A percentile compares a stretch with the other conserved stretches of the same genome.
These are phyloP conservation scores for Brachycybe producta DNA, from an alignment of 2,888 invertebrate genomes.

Conservation along the genomic window DNA sequence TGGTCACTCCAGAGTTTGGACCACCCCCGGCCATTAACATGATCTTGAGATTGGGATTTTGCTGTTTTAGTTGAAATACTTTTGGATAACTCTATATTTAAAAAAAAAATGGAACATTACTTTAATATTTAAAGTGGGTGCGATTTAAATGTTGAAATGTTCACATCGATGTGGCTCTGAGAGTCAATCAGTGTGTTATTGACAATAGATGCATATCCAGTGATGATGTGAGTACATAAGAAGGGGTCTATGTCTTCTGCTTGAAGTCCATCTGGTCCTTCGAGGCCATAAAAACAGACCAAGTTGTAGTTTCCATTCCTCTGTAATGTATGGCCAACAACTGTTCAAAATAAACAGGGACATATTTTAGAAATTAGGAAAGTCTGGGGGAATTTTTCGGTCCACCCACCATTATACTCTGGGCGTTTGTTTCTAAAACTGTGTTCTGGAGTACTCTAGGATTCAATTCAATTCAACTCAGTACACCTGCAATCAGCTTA, in stretches of 20 bases:
- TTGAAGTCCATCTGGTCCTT: conserved; percentile 30
- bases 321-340: conserved; percentile 6
- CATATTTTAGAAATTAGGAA: too few species aligned
- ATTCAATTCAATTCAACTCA: too few species aligned
- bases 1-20: conserved; percentile 52
- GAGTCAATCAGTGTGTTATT: conserved; percentile 46
- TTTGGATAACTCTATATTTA: conserved; percentile 35
- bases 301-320: too few species aligned
- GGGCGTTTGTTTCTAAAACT: too few species aligned
- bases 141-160: background rate
- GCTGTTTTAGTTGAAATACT: conserved; percentile 43
- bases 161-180: conserved; percentile 23
- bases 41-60: conserved; percentile 55
- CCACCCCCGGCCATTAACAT: conserved; percentile 68
- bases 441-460: too few species aligned
- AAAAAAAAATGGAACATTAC: conserved; percentile 18
- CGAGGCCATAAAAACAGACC: conserved; percentile 57
- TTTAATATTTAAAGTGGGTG: conserved; percentile 22
- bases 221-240: conserved; percentile 70
- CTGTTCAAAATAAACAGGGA: conserved; percentile 1
- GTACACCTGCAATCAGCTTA: too few species aligned
- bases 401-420: too few species aligned
- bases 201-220: conserved; percentile 54
- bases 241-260: conserved; percentile 50
- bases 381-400: too few species aligned